A percentile compares a stretch with the other conserved stretches of the same genome.
These are phyloP conservation scores for Drosophila quinaria DNA, from an alignment of 2,888 invertebrate genomes.

Conservation along the genomic window DNA sequence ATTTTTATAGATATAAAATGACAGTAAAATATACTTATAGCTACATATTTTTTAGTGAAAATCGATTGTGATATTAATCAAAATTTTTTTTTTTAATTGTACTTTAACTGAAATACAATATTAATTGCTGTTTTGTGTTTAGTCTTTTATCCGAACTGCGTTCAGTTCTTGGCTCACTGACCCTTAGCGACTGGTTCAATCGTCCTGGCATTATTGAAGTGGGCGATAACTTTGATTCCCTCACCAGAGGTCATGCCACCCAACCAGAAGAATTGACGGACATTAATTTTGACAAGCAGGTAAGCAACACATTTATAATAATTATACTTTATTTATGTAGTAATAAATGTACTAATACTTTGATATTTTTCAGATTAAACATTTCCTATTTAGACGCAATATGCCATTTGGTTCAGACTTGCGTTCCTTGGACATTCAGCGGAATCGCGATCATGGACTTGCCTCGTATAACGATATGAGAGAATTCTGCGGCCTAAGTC, in stretches of 20 bases:
- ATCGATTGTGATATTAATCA: no score
- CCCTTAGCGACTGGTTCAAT: constrained; percentile 87
- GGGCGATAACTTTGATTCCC: constrained; percentile 89
- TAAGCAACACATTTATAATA: no score
- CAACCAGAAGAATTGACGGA: constrained; percentile 93
- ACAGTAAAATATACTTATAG: no score
- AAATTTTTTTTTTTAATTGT: no score
- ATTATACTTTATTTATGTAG: no score
- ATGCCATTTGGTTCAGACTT: constrained; percentile 92
- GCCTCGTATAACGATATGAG: constrained; percentile 92
- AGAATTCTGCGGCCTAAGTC: constrained; percentile 90
- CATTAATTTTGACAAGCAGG: constrained; percentile 89
- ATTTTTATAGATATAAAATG: no score
- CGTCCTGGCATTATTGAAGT: constrained; percentile 87
- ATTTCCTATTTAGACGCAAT: constrained; percentile 89
- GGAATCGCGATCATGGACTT: constrained; percentile 94
- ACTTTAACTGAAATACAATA: background rate
- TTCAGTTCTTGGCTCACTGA: constrained; percentile 84
- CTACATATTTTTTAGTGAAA: no score
- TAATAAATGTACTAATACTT: background rate
- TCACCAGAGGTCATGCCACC: constrained; percentile 91
- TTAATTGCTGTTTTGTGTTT: constrained; percentile 4
- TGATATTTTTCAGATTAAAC: constrained; percentile 87
- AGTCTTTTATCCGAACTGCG: constrained; percentile 86
- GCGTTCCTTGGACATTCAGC: constrained; percentile 93